These are phyloP conservation scores for Sinella curviseta DNA, from an alignment of 1,140 invertebrate species.

Conservation along the genomic window DNA sequence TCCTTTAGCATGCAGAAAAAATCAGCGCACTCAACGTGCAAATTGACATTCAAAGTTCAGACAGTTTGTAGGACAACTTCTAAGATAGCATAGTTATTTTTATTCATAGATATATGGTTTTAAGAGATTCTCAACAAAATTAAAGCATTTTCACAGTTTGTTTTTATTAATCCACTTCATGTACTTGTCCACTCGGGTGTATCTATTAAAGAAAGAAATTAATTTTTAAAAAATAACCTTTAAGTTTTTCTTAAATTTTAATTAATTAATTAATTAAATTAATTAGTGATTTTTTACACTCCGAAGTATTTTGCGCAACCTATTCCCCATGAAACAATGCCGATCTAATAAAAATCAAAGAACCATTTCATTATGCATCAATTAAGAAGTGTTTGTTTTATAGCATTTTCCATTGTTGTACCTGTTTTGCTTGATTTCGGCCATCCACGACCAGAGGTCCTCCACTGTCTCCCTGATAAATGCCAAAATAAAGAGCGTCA, in stretches of 20 bases:
- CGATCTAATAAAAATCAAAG: background rate
- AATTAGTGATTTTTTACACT: too few relatives aligned
- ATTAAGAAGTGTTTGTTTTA: too few relatives aligned
- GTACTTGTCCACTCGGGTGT: slow-evolving; percentile 71
- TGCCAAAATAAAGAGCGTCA: background rate
- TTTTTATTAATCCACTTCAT: slow-evolving; percentile 77
- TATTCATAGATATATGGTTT: too few relatives aligned
- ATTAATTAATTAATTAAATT: too few relatives aligned
- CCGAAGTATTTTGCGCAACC: background rate
- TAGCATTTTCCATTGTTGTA: too few relatives aligned
- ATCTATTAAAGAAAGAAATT: background rate
- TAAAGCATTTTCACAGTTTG: background rate
- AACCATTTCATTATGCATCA: background rate
- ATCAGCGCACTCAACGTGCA: too few relatives aligned
- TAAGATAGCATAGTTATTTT: too few relatives aligned
- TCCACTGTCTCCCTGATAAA: slow-evolving; percentile 69
- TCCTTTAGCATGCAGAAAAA: too few relatives aligned
- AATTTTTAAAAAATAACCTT: too few relatives aligned
- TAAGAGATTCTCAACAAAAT: background rate
- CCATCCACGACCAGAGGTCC: background rate
- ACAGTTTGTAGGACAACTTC: too few relatives aligned
- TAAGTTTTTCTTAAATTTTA: too few relatives aligned
- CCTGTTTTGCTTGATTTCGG: slow-evolving; percentile 10
- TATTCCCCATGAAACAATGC: slow-evolving; percentile 22
- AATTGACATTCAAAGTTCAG: too few relatives aligned